Conservation (phyloP, 2,113 vertebrate species). For the Pontoporia blainvillei region DNA sequence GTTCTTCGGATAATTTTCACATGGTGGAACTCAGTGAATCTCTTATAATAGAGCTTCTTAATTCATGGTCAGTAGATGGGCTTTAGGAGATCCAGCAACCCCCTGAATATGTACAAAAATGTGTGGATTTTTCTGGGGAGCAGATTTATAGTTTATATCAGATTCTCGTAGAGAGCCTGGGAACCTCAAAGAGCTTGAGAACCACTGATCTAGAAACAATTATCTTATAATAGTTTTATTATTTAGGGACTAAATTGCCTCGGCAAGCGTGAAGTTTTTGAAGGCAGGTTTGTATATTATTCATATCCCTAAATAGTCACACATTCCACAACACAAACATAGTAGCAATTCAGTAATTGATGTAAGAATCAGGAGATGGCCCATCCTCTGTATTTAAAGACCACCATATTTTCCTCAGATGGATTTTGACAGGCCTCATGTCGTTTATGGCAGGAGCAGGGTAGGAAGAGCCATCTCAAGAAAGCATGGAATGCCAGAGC, state of each 20-base stretch:
- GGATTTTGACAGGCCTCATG: background rate
- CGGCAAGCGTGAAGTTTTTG: background rate
- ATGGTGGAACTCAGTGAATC: background rate
- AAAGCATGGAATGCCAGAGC: background rate
- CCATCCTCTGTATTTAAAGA: background rate
- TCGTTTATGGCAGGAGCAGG: background rate
- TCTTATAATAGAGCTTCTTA: background rate
- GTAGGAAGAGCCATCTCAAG: background rate
- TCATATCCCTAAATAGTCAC: background rate
- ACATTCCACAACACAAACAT: background rate
- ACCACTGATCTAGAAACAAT: background rate
- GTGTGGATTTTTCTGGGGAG: background rate
- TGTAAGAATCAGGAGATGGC: background rate
- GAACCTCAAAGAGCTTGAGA: background rate
- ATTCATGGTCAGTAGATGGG: background rate
- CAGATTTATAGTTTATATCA: background rate
- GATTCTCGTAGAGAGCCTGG: background rate
- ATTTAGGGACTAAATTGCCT: background rate
- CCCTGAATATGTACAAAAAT: background rate
- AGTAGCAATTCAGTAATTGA: background rate
- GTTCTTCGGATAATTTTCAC: constrained; percentile 6
- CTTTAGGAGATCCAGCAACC: background rate
- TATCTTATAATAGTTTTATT: background rate
- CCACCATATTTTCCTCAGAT: background rate
- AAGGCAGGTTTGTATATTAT: background rate